Base-by-base conservation (phyloP, 2,888 invertebrate genomes). In the Criorhina ranunculi region DNA sequence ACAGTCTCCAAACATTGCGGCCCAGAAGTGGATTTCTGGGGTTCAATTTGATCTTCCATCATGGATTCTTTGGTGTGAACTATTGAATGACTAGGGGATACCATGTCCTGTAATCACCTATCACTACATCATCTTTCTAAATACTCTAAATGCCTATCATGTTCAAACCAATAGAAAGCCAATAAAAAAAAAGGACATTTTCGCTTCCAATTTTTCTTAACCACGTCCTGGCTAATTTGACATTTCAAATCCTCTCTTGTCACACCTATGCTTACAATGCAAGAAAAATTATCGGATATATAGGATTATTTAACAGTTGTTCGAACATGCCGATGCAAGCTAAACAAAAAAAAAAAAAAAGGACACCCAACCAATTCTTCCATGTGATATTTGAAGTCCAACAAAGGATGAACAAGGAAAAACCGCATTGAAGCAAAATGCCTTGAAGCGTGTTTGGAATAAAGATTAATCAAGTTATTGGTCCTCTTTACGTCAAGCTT, bases 391-490 rank as follows among this genome's bases (percentile, higher is more conserved):
- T 75, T 78, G 60, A 62, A 60, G 51, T 57, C 57, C 53, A 42
- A 77, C 44, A 76, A 60, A 73, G 55, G 35, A 59, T 40, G 62
- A 57, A 75, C 24, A 57, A 19, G n/a, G 40, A 53, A 82, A 55
- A 73, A 64, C 73, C 79, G 78, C 83, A 83, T 69, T 83, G 33
- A 62, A 83, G 79, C 79, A 75, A 75, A 83, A 69, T 75, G 62
- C 83, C 69, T 73, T 37, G 55, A 57, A 59, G 79, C 83, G 83
- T 83, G 83, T 69, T 59, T 49, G 79, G 83, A 79, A 83, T 83
- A 57, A 40, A 67, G 62, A 83, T 73, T 75, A 78, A 75, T 62
- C 69, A 64, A 78, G 79, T 83, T 79, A 73, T 69, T 67, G 57
- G 83, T 83, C 37, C 62, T 72, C 60, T 24, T 49, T 11, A 53